phyloP scores from a whole-genome alignment of 2,113 vertebrate species.

The Electrona antarctica region DNA sequence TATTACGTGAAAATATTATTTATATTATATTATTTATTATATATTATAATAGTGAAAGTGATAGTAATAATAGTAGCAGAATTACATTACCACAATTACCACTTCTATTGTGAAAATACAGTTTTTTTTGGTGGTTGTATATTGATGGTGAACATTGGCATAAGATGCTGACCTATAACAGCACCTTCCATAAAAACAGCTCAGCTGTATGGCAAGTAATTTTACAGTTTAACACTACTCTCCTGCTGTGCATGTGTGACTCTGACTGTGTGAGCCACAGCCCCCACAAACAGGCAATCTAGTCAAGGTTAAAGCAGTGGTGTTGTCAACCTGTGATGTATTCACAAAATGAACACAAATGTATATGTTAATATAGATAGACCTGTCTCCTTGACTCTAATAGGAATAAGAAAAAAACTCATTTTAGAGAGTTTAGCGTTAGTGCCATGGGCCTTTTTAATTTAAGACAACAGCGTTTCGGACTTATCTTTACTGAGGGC shows the following conservation, averaged over 20 bases:
- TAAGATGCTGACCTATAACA: too few species aligned
- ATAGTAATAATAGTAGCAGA: too few species aligned
- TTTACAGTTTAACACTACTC: background rate
- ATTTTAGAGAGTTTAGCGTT: slow-evolving; percentile 67
- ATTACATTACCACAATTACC: too few species aligned
- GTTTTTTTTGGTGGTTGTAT: too few species aligned
- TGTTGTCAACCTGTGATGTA: slow-evolving; percentile 38
- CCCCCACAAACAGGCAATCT: background rate
- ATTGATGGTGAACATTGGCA: too few species aligned
- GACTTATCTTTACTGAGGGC: slow-evolving; percentile 67
- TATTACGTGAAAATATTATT: too few species aligned
- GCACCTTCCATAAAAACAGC: too few species aligned
- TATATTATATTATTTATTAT: too few species aligned
- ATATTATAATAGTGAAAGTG: too few species aligned
- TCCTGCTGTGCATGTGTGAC: background rate
- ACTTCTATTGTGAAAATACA: too few species aligned
- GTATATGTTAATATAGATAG: slow-evolving; percentile 56
- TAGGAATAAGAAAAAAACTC: slow-evolving; percentile 62
- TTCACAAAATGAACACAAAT: slow-evolving; percentile 65
- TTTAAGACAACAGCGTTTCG: slow-evolving; percentile 72
- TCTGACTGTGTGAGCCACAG: background rate
- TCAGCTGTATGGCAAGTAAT: too few species aligned
- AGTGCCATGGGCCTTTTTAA: slow-evolving; percentile 77
- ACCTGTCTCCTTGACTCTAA: slow-evolving; percentile 71
- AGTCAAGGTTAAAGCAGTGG: slow-evolving; percentile 17